Evolutionary conservation across 1,140 invertebrate genomes (phyloP).

Genomic region (Eurytemora carolleeae): DNA sequence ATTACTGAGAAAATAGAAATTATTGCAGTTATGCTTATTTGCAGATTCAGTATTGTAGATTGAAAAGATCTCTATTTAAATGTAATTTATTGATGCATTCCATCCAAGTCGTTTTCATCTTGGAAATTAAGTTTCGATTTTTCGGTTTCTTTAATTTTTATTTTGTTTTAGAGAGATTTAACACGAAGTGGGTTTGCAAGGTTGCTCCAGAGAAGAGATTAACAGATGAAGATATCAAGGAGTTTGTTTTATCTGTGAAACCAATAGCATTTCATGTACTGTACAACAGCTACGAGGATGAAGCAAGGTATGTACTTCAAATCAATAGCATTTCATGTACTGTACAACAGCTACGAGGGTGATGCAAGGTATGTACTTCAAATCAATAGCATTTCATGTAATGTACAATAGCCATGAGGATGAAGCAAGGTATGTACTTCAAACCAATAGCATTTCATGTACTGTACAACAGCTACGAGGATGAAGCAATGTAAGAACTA

Average conservation of each 20-base stretch:
- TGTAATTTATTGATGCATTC: no score
- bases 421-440: conserved; percentile 24
- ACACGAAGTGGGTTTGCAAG: conserved; percentile 10
- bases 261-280: conserved; percentile 30
- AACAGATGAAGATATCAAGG: conserved; percentile 29
- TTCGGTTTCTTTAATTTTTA: no score
- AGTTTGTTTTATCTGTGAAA: conserved; percentile 31
- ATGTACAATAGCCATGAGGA: conserved; percentile 32
- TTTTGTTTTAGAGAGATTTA: conserved; percentile 12
- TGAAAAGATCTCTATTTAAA: no score
- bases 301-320: conserved; percentile 25
- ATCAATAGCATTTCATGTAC: conserved; percentile 28
- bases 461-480: conserved; percentile 32
- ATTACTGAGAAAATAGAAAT: background rate
- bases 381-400: conserved; percentile 27
- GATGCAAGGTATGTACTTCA: conserved; percentile 25
- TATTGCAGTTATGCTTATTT: no score
- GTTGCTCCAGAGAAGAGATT: conserved; percentile 18
- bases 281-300: conserved; percentile 30
- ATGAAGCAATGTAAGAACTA: conserved; percentile 25
- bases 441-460: conserved; percentile 28
- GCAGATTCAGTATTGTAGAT: no score
- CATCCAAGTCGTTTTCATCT: no score
- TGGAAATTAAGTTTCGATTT: no score
- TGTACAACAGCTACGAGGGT: conserved; percentile 31